Evolutionary conservation across 2,797 vertebrate species (phyloP), one percentile per base, ranked within the genome.

Genomic region (Cossypha polioptera): DNA sequence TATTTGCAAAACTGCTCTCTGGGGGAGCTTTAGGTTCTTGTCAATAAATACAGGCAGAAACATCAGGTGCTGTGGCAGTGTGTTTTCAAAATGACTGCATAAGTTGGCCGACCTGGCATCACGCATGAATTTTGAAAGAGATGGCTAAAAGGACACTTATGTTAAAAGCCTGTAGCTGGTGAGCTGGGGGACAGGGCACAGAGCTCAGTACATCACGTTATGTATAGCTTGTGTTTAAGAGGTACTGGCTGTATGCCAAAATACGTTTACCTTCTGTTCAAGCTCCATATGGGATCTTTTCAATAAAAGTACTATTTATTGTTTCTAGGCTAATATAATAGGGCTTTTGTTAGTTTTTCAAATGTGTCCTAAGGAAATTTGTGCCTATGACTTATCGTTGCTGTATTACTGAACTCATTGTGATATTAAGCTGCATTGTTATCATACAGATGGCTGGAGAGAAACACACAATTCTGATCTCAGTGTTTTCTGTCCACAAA

Each of bases 281-380:
- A 81, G 85, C 87, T 96, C 90, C 90, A 47, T 80, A 47, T 55
- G 62, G 90, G 55, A 35, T 75, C 61, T 89, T 90, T 81, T 59
- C 51, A 93, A 71, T 63, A 90, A 95, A 73, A 88, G 13, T 59
- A 51, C 72, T 96, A 79, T 95, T 97, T 90, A 72, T 92, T 94
- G 65, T 96, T 96, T 90, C 42, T 88, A 93, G 75, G 80, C 71
- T 91, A 85, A 81, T 42, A 69, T 57, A 79, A 73, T 62, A 19
- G 65, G 38, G 20, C 2, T 65, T 91, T 86, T 80, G 61, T 83
- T 90, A 33, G 38, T 75, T 88, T 87, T 90, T 96, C 86, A 96
- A 83, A 90, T 45, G 59, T 72, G 51, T 71, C 88, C 68, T 93
- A 25, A 96, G 94, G 65, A 87, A 90, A 53, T 82, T 75, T 38